Evolutionary conservation across 1,140 invertebrate species (phyloP), one percentile per base, ranked within the genome.

Genomic region (Cephus cinctus): DNA sequence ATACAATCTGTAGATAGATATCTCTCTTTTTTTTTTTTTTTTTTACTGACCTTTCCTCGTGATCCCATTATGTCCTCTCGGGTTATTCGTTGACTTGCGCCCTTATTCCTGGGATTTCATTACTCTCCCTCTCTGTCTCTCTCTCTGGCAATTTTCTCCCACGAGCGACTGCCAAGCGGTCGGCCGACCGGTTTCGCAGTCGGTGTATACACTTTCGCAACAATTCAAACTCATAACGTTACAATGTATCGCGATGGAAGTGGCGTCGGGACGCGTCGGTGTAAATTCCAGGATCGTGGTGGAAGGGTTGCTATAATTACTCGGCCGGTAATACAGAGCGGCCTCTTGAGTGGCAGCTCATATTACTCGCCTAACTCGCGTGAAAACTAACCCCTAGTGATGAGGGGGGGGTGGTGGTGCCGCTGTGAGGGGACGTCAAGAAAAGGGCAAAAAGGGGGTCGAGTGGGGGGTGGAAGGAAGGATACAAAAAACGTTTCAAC

Each of bases 291-390:
- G 54, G 32, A 27, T 30, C 31, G 46, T 39, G 40, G 47, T 54
- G 53, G 23, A 51, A 55, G 52, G 46, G 40, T 57, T 52, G 61
- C 54, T 62, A 66, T 72, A 72, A 73, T 73, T 72, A 72, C 68
- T 73, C 57, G 61, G 57, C 55, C 63, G 62, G 63, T 71, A 70
- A 68, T 71, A 65, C 61, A 63, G 69, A 61, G 62, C 59, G 59
- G 58, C 59, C 56, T n/a, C 59, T 70, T 73, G 71, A 73, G 67
- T 72, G 71, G 68, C 71, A 73, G 69, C 65, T 73, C 68, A 69
- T 72, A 73, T 73, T 73, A 71, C 68, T 65, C 61, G 60, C 56
- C 67, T 61, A 69, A 68, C 63, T 61, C 63, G 67, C 63, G 63
- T 67, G 66, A 68, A 70, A 70, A 71, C 63, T 68, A 71, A 71